Base-by-base conservation (phyloP, 1,140 invertebrate genomes). In the Physella acuta region DNA sequence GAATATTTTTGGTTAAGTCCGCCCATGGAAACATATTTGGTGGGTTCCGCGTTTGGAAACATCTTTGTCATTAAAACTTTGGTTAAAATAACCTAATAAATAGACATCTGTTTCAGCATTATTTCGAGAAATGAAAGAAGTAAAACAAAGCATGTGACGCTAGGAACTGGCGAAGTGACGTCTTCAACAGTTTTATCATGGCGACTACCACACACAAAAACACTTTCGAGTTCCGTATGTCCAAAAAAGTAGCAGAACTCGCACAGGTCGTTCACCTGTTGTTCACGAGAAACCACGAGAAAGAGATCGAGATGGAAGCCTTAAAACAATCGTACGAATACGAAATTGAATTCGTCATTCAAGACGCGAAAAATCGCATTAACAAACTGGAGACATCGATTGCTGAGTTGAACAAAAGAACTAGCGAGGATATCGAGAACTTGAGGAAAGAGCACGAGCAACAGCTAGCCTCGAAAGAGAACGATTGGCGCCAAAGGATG, bases 191-290 rank as follows among this genome's bases (percentile, higher is more conserved):
- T n/a, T n/a, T n/a, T n/a, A n/a, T n/a, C n/a, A n/a, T n/a, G n/a
- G n/a, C n/a, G n/a, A n/a, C n/a, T n/a, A n/a, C n/a, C n/a, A n/a
- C n/a, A n/a, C n/a, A n/a, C 14, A 82, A 79, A 70, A 76, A 75
- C 60, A 79, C 75, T n/a, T 82, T 83, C 62, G 81, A 84, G 24
- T 81, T 81, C 73, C 79, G 79, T 20, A 83, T 84, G 81, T 84
- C 79, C 26, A 84, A 84, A 71, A 84, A 84, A 60, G 82, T 84
- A n/a, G 82, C 82, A 3, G 83, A 84, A 71, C 71, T 84, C 36
- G 83, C 83, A 2, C 83, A 84, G 64, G 83, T 84, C 3, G 82
- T 84, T 30, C 82, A 84, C 70, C 82, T 84, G 81, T 73, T 84
- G 17, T 84, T 84, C 68, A 83, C 78, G 5, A 65, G 81, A 28